Evolutionary conservation across 2,888 invertebrate genomes (phyloP).

Genomic region (Platypus cylindrus): DNA sequence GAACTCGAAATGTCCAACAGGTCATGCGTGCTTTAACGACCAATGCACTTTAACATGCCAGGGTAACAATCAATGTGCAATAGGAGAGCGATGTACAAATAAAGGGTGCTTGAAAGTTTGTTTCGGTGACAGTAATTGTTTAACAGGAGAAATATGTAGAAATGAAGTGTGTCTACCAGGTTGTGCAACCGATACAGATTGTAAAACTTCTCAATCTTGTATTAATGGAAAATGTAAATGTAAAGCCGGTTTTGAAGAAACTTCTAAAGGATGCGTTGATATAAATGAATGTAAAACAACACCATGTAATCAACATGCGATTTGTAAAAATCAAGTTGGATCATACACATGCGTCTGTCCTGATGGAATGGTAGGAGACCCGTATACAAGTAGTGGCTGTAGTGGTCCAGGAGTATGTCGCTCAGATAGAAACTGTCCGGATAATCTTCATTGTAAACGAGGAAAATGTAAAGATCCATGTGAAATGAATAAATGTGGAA

Average conservation of each 20-base stretch:
- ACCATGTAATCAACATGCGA: slow-evolving; percentile 70
- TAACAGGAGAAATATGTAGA: slow-evolving; percentile 79
- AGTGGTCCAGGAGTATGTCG: slow-evolving; percentile 63
- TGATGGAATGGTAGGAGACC: slow-evolving; percentile 64
- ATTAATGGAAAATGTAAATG: slow-evolving; percentile 63
- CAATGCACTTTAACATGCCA: slow-evolving; percentile 69
- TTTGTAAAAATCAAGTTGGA: slow-evolving; percentile 67
- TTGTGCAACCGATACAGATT: slow-evolving; percentile 70
- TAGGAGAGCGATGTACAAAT: slow-evolving; percentile 71
- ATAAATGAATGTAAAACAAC: slow-evolving; percentile 68
- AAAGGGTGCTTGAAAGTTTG: slow-evolving; percentile 74
- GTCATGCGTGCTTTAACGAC: slow-evolving; percentile 65
- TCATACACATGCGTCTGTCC: slow-evolving; percentile 72
- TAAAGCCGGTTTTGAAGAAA: slow-evolving; percentile 59
- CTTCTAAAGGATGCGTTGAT: slow-evolving; percentile 64
- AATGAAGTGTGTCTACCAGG: slow-evolving; percentile 70
- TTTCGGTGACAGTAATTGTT: slow-evolving; percentile 79
- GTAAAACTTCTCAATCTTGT: slow-evolving; percentile 67
- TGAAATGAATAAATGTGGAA: slow-evolving; percentile 55
- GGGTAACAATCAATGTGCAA: slow-evolving; percentile 60
- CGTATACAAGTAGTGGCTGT: slow-evolving; percentile 61
- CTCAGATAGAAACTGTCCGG: slow-evolving; percentile 59
- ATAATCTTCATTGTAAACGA: slow-evolving; percentile 59
- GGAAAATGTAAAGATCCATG: slow-evolving; percentile 78
- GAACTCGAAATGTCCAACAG: slow-evolving; percentile 59